Conservation (phyloP, 1,140 invertebrate genomes). For the Ganaspis sp. region DNA sequence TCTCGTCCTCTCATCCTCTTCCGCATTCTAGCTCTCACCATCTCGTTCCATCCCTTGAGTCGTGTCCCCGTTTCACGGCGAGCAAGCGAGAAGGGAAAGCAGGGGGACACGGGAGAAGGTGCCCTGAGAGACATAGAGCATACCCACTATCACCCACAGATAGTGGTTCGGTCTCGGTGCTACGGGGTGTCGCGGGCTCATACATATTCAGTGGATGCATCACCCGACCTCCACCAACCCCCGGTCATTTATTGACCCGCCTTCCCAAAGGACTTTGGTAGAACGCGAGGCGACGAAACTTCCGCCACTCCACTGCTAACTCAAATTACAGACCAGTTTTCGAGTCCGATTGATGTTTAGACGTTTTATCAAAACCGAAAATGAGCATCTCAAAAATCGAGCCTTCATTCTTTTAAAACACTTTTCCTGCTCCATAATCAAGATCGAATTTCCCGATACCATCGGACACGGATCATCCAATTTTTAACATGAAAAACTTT, state of each 20-base stretch:
- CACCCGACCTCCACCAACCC: conserved; percentile 62
- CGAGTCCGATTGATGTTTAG: conserved; percentile 74
- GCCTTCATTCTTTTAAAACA: too few relatives aligned
- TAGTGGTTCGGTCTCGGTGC: conserved; percentile 71
- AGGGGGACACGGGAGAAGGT: conserved; percentile 36
- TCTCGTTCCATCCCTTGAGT: conserved; percentile 39
- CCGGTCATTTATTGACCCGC: conserved; percentile 73
- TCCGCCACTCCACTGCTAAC: conserved; percentile 63
- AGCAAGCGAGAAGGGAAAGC: conserved; percentile 36
- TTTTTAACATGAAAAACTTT: too few relatives aligned
- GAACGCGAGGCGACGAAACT: conserved; percentile 64
- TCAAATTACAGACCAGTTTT: conserved; percentile 75
- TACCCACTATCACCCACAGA: conserved; percentile 75
- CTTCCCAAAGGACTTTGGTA: conserved; percentile 58
- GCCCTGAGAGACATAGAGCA: conserved; percentile 68
- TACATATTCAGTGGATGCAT: conserved; percentile 76
- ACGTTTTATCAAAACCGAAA: conserved; percentile 59
- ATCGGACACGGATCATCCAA: too few relatives aligned
- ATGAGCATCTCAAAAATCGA: neutral
- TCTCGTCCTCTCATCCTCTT: conserved; percentile 47
- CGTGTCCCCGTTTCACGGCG: conserved; percentile 39
- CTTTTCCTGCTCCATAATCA: too few relatives aligned
- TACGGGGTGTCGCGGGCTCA: conserved; percentile 74
- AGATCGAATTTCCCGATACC: too few relatives aligned
- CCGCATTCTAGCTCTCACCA: neutral